phyloP scores from a whole-genome alignment of 2,113 vertebrate genomes.

The Phocoena phocoena region DNA sequence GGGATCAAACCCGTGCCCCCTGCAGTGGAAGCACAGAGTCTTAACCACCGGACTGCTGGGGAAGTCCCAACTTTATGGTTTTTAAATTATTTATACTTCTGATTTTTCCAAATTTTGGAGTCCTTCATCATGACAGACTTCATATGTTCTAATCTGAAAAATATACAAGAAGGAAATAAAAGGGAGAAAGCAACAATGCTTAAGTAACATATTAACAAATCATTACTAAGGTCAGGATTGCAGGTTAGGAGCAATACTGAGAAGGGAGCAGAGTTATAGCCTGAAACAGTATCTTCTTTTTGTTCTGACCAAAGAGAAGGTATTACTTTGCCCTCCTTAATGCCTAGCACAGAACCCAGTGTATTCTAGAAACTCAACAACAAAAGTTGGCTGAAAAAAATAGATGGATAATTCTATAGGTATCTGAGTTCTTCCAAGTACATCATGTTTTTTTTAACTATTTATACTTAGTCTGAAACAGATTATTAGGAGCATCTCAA shows the following conservation, averaged over 20 bases:
- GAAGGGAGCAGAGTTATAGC: background rate
- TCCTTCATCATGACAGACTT: background rate
- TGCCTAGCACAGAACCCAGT: background rate
- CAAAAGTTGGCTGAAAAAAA: background rate
- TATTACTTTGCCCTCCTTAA: background rate
- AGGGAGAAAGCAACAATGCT: background rate
- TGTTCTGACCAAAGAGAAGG: background rate
- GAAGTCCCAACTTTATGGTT: background rate
- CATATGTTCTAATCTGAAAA: slow-evolving; percentile 12
- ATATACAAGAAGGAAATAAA: background rate
- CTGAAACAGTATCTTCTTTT: background rate
- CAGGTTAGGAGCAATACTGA: background rate
- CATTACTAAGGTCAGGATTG: background rate
- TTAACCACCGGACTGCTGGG: background rate
- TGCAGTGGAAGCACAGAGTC: background rate
- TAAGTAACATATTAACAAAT: background rate
- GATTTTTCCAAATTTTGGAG: background rate
- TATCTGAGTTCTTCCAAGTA: background rate
- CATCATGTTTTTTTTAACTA: background rate
- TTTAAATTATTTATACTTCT: background rate
- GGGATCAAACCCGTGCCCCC: background rate
- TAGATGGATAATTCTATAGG: background rate
- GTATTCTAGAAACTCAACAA: background rate
- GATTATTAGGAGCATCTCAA: background rate
- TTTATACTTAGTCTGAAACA: slow-evolving; percentile 15